Percentiles rank a stretch among this genome's conserved stretches.
These are phyloP conservation scores for Phrynocephalus vlangalii DNA, from an alignment of 2,797 vertebrate species.

Conservation along the genomic window DNA sequence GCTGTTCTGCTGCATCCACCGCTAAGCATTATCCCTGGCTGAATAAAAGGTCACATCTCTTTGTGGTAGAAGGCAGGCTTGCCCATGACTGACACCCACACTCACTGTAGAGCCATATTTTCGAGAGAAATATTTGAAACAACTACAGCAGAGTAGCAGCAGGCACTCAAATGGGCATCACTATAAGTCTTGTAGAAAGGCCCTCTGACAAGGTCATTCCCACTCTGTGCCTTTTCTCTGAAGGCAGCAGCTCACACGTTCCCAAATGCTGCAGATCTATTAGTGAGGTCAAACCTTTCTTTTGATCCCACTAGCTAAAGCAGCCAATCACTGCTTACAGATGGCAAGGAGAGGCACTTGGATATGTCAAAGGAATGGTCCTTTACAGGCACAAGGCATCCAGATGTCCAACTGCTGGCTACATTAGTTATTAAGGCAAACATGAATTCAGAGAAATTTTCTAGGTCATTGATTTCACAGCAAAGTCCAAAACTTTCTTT, in stretches of 20 bases:
- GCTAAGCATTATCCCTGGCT: background rate
- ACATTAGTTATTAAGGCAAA: background rate
- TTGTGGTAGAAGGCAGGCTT: background rate
- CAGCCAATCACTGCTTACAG: background rate
- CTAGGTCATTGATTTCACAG: conserved; percentile 33
- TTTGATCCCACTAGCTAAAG: background rate
- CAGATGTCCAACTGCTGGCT: background rate
- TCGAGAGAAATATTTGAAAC: background rate
- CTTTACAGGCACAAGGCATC: background rate
- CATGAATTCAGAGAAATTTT: background rate
- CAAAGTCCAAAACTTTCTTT: background rate
- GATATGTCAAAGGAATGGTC: background rate
- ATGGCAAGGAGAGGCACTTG: background rate
- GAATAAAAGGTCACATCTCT: background rate
- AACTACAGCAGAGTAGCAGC: background rate
- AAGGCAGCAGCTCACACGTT: background rate
- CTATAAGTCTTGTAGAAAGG: background rate
- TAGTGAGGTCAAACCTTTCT: background rate
- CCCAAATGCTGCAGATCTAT: background rate
- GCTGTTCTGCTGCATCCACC: background rate
- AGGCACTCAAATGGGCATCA: background rate
- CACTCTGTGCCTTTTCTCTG: background rate
- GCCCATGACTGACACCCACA: background rate
- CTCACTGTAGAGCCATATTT: background rate
- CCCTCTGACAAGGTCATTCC: background rate